Evolutionary conservation across 2,888 invertebrate species (phyloP).

Genomic region (Lithophane socia): DNA sequence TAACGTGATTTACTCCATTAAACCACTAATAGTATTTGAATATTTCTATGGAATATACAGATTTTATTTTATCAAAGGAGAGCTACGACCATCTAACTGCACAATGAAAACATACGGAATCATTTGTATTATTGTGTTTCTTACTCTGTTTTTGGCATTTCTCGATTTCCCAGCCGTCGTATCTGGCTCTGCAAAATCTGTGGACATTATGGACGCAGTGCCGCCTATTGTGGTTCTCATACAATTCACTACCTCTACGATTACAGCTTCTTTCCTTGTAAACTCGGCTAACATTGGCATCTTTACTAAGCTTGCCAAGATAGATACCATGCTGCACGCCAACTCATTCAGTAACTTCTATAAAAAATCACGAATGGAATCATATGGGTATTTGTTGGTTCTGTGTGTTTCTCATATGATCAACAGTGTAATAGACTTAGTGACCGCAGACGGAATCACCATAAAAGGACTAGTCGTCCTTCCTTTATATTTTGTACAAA

Average conservation of each 20-base stretch:
- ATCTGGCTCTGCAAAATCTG: conserved; percentile 48
- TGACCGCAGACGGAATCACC: conserved; percentile 47
- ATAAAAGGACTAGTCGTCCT: conserved; percentile 57
- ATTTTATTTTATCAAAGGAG: conserved; percentile 66
- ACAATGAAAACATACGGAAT: conserved; percentile 70
- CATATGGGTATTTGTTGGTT: conserved; percentile 56
- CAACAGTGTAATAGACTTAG: conserved; percentile 60
- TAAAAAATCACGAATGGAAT: conserved; percentile 62
- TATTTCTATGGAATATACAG: conserved; percentile 75
- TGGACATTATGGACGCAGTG: conserved; percentile 67
- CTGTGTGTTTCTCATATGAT: conserved; percentile 61
- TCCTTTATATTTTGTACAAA: conserved; percentile 71
- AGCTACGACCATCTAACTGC: conserved; percentile 64
- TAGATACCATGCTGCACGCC: conserved; percentile 70
- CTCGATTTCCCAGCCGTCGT: conserved; percentile 54
- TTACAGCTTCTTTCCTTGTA: conserved; percentile 69
- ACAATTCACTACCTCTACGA: conserved; percentile 69
- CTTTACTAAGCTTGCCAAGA: conserved; percentile 67
- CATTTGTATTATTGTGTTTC: conserved; percentile 51
- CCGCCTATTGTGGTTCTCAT: conserved; percentile 69
- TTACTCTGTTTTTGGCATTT: conserved; percentile 54
- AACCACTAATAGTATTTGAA: conserved; percentile 70
- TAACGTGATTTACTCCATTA: conserved; percentile 64
- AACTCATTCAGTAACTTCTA: conserved; percentile 69
- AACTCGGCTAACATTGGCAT: conserved; percentile 68